phyloP scores from a whole-genome alignment of 1,140 invertebrate genomes.

The Globodera rostochiensis region DNA sequence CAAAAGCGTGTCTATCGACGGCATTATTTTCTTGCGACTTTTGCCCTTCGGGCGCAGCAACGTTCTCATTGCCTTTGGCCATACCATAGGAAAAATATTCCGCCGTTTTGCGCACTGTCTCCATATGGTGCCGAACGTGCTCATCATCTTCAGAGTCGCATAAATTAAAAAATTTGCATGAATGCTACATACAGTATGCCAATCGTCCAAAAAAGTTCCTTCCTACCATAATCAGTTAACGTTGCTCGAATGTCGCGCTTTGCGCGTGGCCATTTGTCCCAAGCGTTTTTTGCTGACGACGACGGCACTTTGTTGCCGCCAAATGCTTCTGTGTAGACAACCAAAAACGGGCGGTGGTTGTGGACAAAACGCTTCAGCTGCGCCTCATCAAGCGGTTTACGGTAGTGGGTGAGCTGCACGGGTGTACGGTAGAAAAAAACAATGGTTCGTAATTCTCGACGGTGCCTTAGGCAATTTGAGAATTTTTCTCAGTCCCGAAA shows the following conservation, averaged over 20 bases:
- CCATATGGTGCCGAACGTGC: conserved; percentile 12
- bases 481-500: no score
- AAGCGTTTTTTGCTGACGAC: neutral
- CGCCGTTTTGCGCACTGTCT: conserved; percentile 14
- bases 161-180: neutral
- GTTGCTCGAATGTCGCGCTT: conserved; percentile 2
- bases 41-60: neutral
- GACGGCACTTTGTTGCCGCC: no score
- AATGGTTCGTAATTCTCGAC: neutral
- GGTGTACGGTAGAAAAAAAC: neutral
- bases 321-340: conserved; percentile 13
- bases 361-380: neutral
- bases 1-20: neutral
- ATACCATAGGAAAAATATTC: conserved; percentile 30
- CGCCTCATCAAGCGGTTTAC: conserved; percentile 11
- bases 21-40: neutral
- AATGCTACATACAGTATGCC: neutral
- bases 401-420: neutral
- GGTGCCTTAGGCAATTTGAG: no score
- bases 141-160: neutral
- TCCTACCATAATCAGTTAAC: neutral
- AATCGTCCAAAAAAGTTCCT: no score
- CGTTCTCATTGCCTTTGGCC: conserved; percentile 10
- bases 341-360: conserved; percentile 20
- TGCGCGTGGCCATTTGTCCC: neutral